Conservation (phyloP, 2,113 vertebrate species). For the Chroicocephalus ridibundus region DNA sequence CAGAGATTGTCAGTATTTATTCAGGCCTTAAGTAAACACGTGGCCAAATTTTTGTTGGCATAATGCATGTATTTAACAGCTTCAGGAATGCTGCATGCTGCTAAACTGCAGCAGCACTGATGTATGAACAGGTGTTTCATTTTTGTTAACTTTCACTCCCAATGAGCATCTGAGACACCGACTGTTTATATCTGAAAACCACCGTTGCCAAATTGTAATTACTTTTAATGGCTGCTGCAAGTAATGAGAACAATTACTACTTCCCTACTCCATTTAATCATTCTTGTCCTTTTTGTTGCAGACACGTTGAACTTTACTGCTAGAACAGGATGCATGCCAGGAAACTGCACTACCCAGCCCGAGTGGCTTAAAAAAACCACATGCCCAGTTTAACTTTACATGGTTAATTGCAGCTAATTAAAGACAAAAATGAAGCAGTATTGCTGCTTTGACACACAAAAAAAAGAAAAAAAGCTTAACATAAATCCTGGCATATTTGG, state of each 20-base stretch:
- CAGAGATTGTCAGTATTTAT: slow-evolving; percentile 47
- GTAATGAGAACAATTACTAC: slow-evolving; percentile 52
- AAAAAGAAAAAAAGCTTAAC: not conserved
- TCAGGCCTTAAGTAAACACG: slow-evolving; percentile 63
- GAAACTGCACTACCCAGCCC: not conserved
- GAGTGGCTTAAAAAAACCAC: not conserved
- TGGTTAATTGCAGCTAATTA: not conserved
- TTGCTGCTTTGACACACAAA: not conserved
- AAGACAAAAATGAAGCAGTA: not conserved
- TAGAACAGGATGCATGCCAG: not conserved
- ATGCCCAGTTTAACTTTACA: not conserved
- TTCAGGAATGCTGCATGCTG: slow-evolving; percentile 41
- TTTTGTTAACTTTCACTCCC: slow-evolving; percentile 63
- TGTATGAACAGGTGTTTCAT: slow-evolving; percentile 72
- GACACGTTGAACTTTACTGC: not conserved
- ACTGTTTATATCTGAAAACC: slow-evolving; percentile 56
- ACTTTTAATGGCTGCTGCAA: slow-evolving; percentile 49
- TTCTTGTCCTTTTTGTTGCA: not conserved
- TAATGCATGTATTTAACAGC: slow-evolving; percentile 41
- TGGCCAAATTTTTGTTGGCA: slow-evolving; percentile 61
- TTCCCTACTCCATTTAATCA: slow-evolving; percentile 9
- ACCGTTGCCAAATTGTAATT: slow-evolving; percentile 63
- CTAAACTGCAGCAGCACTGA: slow-evolving; percentile 17
- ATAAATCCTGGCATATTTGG: not conserved
- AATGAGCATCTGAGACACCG: slow-evolving; percentile 51